Base-by-base conservation (phyloP, 2,797 vertebrate genomes). In the Zenarchopterus dispar region DNA sequence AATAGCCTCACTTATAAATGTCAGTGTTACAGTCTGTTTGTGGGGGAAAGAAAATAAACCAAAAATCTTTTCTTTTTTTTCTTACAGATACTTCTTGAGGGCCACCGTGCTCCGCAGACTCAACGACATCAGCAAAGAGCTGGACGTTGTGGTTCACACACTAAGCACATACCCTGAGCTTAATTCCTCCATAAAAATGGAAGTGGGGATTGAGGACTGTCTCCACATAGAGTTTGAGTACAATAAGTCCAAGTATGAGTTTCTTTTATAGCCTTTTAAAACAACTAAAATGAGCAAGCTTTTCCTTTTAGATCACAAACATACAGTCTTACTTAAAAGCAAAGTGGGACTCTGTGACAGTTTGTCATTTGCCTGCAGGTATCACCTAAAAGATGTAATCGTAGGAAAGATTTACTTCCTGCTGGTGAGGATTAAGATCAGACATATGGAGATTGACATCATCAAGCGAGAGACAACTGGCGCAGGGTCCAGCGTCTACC, bases 191-290 rank as follows among this genome's bases (percentile, higher is more conserved):
- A 99, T 99, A 73, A 99, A 97, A 87, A 99, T 99, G 98, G 98
- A 99, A 83, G 98, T 99, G 45, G 98, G 98, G 24, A 99, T 99
- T 0, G 98, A 99, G 82, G 98, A 99, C 68, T 99, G 98, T 77
- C 94, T 99, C 60, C 98, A 99, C 91, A 99, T 99, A 24, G 98
- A 99, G 88, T 99, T 99, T 22, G 98, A 99, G 88, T 99, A 99
- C 78, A 99, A 99, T 90, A 99, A 99, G 81, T 99, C 97, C 89
- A 99, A 99, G 98, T 99, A 92, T 94, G 96, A 24, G 24, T 24
- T 24, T 39, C 11, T 47, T n/a, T 1, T 31, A 6, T 9, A 18
- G 18, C 11, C 8, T 5, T 2, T 24, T 24, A 24, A 5, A 24
- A 24, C 24, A 24, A 24, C 24, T 24, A 24, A 24, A 2, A 24